A percentile compares a stretch with the other conserved stretches of the same genome.
Evolutionary conservation across 2,888 invertebrate species (phyloP).

Genomic region (Ferdinandea cuprea): DNA sequence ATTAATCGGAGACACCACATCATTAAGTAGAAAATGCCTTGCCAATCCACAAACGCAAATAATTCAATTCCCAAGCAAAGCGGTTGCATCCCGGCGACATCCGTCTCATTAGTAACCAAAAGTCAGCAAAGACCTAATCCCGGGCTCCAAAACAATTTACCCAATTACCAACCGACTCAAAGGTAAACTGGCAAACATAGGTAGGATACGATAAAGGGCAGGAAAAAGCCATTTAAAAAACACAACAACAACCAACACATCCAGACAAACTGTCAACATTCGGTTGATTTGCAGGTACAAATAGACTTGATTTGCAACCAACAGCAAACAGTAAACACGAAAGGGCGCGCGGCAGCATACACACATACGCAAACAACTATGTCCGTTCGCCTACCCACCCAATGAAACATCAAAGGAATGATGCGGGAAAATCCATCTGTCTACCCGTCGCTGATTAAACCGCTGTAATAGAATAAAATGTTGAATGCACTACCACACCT

Average conservation of each 20-base stretch:
- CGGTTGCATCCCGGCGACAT: slow-evolving; percentile 32
- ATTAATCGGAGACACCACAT: slow-evolving; percentile 46
- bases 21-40: slow-evolving; percentile 16
- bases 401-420: slow-evolving; percentile 52
- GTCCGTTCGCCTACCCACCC: neutral
- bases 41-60: slow-evolving; percentile 43
- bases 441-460: slow-evolving; percentile 61
- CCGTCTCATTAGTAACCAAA: slow-evolving; percentile 71
- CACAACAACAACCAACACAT: slow-evolving; percentile 40
- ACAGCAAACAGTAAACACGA: slow-evolving; percentile 42
- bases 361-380: slow-evolving; percentile 22
- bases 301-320: slow-evolving; percentile 69
- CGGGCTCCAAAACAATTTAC: slow-evolving; percentile 61
- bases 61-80: slow-evolving; percentile 48
- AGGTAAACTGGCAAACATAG: slow-evolving; percentile 70
- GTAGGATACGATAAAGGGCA: slow-evolving; percentile 51
- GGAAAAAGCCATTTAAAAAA: slow-evolving; percentile 58
- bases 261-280: slow-evolving; percentile 74
- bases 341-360: slow-evolving; percentile 29
- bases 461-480: neutral
- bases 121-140: slow-evolving; percentile 65
- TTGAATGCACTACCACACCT: slow-evolving; percentile 7
- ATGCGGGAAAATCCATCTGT: slow-evolving; percentile 53
- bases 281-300: slow-evolving; percentile 74
- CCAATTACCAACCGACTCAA: slow-evolving; percentile 73